Conservation (phyloP, 1,140 invertebrate genomes). For the Drosophila elegans region DNA sequence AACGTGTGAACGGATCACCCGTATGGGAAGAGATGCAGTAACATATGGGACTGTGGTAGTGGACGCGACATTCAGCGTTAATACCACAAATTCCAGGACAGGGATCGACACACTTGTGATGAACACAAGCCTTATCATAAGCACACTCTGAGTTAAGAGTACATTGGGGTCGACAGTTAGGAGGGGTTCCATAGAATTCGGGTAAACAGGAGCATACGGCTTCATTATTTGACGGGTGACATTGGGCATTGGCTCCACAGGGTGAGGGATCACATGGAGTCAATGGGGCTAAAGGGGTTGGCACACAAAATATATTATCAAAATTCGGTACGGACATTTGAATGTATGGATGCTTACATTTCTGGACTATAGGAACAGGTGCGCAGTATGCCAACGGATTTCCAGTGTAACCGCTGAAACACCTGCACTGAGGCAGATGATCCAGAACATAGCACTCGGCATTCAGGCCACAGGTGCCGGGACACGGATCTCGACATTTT, state of each 20-base stretch:
- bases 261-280: constrained; percentile 88
- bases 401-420: constrained; percentile 88
- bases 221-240: constrained; percentile 87
- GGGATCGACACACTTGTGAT: constrained; percentile 90
- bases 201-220: constrained; percentile 90
- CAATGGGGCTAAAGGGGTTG: constrained; percentile 35
- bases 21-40: constrained; percentile 90
- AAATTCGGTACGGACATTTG: constrained; percentile 48
- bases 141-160: constrained; percentile 90
- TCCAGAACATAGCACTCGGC: constrained; percentile 90
- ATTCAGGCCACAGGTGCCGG: constrained; percentile 90
- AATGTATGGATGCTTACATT: constrained; percentile 85
- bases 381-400: constrained; percentile 88
- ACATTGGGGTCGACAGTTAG: constrained; percentile 92
- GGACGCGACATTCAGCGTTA: constrained; percentile 89
- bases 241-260: constrained; percentile 91
- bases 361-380: constrained; percentile 47
- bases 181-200: constrained; percentile 90
- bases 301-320: constrained; percentile 63
- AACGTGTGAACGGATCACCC: constrained; percentile 88
- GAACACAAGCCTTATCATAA: constrained; percentile 88
- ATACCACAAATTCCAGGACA: constrained; percentile 90
- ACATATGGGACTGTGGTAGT: constrained; percentile 90
- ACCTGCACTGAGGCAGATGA: constrained; percentile 90
- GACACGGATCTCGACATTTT: constrained; percentile 92